Evolutionary conservation across 2,113 vertebrate genomes (phyloP), one percentile per base, ranked within the genome.

Genomic region (Henicopernis longicauda): DNA sequence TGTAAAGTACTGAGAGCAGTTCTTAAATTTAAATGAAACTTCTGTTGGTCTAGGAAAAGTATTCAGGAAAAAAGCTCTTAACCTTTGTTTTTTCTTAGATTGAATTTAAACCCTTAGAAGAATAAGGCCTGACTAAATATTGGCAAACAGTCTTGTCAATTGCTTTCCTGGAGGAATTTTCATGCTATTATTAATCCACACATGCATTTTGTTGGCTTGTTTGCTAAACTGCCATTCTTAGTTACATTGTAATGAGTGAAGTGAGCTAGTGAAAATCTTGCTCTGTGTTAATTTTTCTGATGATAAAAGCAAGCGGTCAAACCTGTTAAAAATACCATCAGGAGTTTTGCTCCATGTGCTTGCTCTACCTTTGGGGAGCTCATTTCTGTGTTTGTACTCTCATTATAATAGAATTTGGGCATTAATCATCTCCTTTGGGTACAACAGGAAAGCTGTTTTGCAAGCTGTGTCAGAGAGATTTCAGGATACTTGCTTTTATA

Each of bases 351-450:
- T 92, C 31, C 29, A 0, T 8, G 31, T 32, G 23, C 90, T 82
- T 52, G 23, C 47, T 67, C 34, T 69, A 31, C 65, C 19, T 71
- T 31, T 57, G 77, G 31, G 44, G 14, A 89, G 16, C 40, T 84
- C 0, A 0, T 80, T 81, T 45, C 44, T 17, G 29, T 49, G 4
- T 27, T 44, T 55, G 17, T 49, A 4, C 69, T 71, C 19, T 38
- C 27, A 26, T 57, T n/a, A 0, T 10, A 19, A 2, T 2, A 32
- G 40, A 69, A 42, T 65, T 11, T 19, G 40, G 76, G 62, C 32
- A 13, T 76, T 52, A 52, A 20, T 49, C 3, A 0, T 31, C 15
- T 54, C 45, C 11, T 20, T 34, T 5, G 45, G 31, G 20, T 45
- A 18, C 22, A 36, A 2, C 8, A 40, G 83, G 61, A 63, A 31